These are phyloP conservation scores for Lepidostoma basale DNA, from an alignment of 1,140 invertebrate species.

Conservation along the genomic window DNA sequence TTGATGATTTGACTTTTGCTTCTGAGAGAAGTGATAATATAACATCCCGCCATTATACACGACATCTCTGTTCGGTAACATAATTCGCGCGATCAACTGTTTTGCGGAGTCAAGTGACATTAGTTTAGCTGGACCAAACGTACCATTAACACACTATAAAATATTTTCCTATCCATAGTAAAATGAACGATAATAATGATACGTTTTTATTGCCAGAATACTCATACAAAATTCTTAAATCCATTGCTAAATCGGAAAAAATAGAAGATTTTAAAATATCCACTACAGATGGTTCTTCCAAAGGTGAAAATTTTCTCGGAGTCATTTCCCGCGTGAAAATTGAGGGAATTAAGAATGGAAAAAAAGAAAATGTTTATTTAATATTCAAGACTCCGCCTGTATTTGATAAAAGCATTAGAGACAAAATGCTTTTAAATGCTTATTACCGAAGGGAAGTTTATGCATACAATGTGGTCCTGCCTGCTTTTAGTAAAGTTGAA, in stretches of 20 bases:
- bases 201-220: no score
- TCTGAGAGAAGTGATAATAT: no score
- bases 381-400: constrained; percentile 51
- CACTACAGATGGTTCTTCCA: constrained; percentile 38
- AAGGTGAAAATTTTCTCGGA: constrained; percentile 53
- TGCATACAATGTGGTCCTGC: constrained; percentile 52
- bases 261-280: constrained; percentile 1
- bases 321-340: constrained; percentile 49
- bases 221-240: no score
- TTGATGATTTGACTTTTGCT: no score
- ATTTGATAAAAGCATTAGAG: constrained; percentile 47
- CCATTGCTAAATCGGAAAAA: neutral
- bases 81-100: no score
- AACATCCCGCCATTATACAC: no score
- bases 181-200: no score
- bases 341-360: neutral
- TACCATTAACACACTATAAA: no score
- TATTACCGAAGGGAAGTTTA: constrained; percentile 51
- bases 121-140: no score
- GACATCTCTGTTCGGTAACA: no score
- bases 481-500: constrained; percentile 49
- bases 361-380: constrained; percentile 21
- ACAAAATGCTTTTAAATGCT: constrained; percentile 49
- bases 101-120: no score
- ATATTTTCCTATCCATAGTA: no score